Percentiles rank a stretch among this genome's conserved stretches.
Conservation (phyloP, 2,113 vertebrate species). For the Acrocephalus kingi region DNA sequence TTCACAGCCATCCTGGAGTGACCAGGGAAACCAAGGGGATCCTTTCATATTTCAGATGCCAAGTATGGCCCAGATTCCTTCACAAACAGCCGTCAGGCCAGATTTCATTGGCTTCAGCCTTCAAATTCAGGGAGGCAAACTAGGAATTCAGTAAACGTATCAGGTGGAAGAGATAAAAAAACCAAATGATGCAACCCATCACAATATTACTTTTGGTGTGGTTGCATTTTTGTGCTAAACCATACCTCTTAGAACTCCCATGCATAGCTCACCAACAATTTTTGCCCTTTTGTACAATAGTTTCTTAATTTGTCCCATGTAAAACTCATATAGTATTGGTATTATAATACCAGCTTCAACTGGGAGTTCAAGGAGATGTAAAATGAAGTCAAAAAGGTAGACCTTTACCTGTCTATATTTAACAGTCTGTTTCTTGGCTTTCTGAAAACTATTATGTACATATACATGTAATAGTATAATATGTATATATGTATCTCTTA, state of each 20-base stretch:
- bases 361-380: background rate
- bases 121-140: background rate
- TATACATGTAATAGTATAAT: too few species aligned
- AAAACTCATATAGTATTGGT: background rate
- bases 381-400: constrained; percentile 7
- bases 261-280: background rate
- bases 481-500: background rate
- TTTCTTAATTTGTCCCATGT: background rate
- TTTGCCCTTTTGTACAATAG: background rate
- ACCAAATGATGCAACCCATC: background rate
- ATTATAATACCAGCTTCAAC: background rate
- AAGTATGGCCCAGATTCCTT: background rate
- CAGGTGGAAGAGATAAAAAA: background rate
- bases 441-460: constrained; percentile 37
- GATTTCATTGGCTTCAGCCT: background rate
- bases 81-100: background rate
- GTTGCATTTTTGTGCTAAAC: background rate
- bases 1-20: background rate
- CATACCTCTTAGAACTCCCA: background rate
- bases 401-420: background rate
- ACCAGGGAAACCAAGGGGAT: background rate
- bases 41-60: background rate
- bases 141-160: background rate
- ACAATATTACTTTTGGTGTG: background rate
- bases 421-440: background rate